phyloP scores from a whole-genome alignment of 2,888 invertebrate genomes.

The Resseliella maxima region DNA sequence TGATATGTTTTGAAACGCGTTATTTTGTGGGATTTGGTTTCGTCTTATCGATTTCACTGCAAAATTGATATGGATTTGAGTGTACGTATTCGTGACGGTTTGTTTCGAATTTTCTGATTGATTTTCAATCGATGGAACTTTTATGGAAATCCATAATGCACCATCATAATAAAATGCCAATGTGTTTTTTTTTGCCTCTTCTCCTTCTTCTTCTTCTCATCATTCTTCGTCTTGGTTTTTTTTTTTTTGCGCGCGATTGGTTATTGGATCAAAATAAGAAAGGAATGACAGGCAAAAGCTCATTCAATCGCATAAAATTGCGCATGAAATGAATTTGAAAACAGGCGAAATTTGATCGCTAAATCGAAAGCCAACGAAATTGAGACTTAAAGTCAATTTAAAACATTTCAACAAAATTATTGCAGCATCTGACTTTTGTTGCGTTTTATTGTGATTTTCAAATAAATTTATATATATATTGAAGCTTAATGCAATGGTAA shows the following conservation, averaged over 20 bases:
- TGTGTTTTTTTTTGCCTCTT: neutral
- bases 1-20: neutral
- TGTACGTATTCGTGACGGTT: neutral
- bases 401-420: constrained; percentile 4
- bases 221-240: too few species aligned
- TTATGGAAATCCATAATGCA: constrained; percentile 28
- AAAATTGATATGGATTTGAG: constrained; percentile 1
- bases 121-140: neutral
- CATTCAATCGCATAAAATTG: neutral
- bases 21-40: neutral
- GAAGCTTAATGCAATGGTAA: neutral
- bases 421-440: neutral
- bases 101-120: constrained; percentile 35
- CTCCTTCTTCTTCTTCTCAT: too few species aligned
- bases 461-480: neutral
- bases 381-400: constrained; percentile 37
- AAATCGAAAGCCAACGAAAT: neutral
- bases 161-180: neutral
- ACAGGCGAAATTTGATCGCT: neutral
- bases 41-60: neutral
- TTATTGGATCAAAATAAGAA: neutral
- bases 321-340: neutral
- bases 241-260: too few species aligned
- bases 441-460: neutral
- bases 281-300: neutral